Base-by-base conservation (phyloP, 2,113 vertebrate species). In the Willisornis vidua region DNA sequence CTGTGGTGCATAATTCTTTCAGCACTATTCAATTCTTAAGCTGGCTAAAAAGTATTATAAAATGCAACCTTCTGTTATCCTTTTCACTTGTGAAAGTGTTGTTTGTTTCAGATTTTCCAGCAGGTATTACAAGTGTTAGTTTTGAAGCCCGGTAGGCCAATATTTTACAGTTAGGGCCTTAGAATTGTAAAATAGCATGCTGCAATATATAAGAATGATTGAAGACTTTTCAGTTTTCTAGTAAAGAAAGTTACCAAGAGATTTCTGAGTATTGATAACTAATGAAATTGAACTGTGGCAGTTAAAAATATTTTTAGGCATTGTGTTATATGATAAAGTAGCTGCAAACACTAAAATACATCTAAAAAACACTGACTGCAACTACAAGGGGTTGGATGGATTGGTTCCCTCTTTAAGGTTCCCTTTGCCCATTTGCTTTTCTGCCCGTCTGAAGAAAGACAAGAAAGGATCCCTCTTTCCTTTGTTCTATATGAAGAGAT, bases 151-250 rank as follows among this genome's bases (percentile, higher is more conserved):
- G 0, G 0, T 49, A 81, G 80, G 59, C 33, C 37, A 88, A 16
- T 72, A 71, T 89, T 95, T 94, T 95, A 70, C 73, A 63, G 46
- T 65, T 72, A 55, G 29, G 85, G 24, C 29, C 26, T 93, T 84
- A 63, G 68, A 93, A 89, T 5, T 86, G 22, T 87, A 85, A 91
- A 94, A 93, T 25, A 87, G 3, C 23, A 17, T 76, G 22, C 20
- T 76, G 45, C 26, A 66, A 37, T 66, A 68, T 49, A 41, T 62
- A 41, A 59, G 55, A 83, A 52, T 62, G 85, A 75, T 59, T 71
- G 72, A 86, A 90, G 41, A 61, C 49, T 84, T 83, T 86, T 86
- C 75, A 70, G 33, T 51, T 77, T 92, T 83, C 52, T 63, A 67
- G 35, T 39, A 71, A 85, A 80, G 63, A 70, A 93, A 93, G 76